Percentiles rank a stretch among this genome's conserved stretches.
These are phyloP conservation scores for Zoanthus sociatus DNA, from an alignment of 92 coral and sea anemone genomes.

Conservation along the genomic window DNA sequence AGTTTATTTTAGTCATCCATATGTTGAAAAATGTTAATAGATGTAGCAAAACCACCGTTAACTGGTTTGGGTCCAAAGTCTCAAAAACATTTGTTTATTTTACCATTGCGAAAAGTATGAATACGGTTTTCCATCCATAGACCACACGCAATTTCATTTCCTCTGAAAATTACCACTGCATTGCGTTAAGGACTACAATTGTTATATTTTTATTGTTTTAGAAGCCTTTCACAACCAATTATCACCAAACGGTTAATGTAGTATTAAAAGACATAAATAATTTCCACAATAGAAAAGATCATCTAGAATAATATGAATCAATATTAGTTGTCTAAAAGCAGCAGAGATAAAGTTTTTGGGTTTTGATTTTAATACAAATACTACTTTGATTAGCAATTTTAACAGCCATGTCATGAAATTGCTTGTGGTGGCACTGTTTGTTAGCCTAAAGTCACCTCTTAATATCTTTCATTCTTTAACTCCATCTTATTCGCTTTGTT, in stretches of 20 bases:
- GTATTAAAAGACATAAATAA: not conserved
- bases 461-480: too few species aligned
- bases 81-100: not conserved
- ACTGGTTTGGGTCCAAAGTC: not conserved
- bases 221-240: not conserved
- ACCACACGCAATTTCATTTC: not conserved
- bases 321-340: not conserved
- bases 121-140: not conserved
- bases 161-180: slow-evolving; percentile 2
- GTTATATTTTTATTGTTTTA: not conserved
- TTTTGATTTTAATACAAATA: not conserved
- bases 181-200: not conserved
- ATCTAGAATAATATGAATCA: not conserved
- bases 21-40: not conserved
- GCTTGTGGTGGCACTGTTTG: too few species aligned
- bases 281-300: not conserved
- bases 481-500: too few species aligned
- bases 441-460: too few species aligned
- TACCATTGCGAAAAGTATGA: not conserved
- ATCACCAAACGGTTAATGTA: not conserved
- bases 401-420: not conserved
- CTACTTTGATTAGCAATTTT: not conserved
- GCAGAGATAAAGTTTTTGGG: not conserved
- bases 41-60: not conserved
- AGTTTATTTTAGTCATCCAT: not conserved